Percentiles rank a stretch among this genome's conserved stretches.
phyloP scores from a whole-genome alignment of 2,888 invertebrate genomes.

The Tipula helvola region DNA sequence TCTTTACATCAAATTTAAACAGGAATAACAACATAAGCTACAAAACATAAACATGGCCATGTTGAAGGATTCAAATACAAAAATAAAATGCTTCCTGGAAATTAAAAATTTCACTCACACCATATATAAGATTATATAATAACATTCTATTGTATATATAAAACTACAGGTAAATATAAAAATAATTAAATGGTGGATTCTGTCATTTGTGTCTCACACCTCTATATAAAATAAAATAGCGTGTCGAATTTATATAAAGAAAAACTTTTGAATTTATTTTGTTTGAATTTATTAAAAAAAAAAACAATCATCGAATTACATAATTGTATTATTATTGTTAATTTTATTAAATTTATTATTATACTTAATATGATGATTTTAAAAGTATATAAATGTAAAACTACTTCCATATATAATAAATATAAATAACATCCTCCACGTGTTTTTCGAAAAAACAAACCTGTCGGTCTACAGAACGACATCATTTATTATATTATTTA shows the following conservation, averaged over 20 bases:
- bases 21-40: background rate
- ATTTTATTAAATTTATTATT: background rate
- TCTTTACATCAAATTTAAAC: background rate
- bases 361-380: background rate
- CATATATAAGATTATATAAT: background rate
- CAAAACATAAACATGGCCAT: background rate
- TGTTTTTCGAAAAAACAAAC: background rate
- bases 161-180: background rate
- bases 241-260: background rate
- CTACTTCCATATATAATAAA: background rate
- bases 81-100: background rate
- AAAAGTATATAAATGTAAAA: background rate
- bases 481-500: background rate
- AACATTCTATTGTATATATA: background rate
- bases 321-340: background rate
- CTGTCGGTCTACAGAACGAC: background rate
- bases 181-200: background rate
- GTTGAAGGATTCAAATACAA: background rate
- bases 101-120: background rate
- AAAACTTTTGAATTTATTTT: background rate
- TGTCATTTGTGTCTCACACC: background rate
- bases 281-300: background rate
- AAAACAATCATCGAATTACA: constrained; percentile 1
- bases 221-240: background rate
- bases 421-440: background rate